These are phyloP conservation scores for Chrysolophus pictus DNA, from an alignment of 2,797 vertebrate genomes.

Conservation along the genomic window DNA sequence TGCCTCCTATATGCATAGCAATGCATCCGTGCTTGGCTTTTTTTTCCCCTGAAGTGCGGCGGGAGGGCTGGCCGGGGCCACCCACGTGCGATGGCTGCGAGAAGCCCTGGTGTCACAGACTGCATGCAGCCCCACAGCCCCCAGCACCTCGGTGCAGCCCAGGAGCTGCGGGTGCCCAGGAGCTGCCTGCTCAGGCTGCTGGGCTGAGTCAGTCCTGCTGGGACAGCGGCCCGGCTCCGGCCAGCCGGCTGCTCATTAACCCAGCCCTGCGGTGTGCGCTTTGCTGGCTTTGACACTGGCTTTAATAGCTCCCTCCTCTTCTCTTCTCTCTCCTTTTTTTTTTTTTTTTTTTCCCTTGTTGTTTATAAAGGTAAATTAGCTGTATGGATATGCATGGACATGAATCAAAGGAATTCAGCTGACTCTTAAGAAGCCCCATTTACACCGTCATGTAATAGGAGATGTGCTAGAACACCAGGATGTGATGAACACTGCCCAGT, in stretches of 20 bases:
- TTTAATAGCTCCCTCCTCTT: slow-evolving; percentile 12
- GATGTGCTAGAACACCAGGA: slow-evolving; percentile 13
- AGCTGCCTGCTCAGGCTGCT: neutral
- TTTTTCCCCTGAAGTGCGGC: rapidly evolving
- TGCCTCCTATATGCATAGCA: neutral
- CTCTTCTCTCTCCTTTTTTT: neutral
- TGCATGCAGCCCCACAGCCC: neutral
- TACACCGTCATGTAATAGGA: neutral
- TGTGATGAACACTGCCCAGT: neutral
- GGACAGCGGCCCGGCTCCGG: slow-evolving; percentile 55
- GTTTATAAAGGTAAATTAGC: slow-evolving; percentile 40
- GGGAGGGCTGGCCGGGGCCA: neutral
- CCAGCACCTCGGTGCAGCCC: neutral
- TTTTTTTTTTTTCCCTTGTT: neutral
- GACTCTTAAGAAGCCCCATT: neutral
- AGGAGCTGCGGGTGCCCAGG: no score
- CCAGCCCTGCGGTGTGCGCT: neutral
- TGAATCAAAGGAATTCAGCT: slow-evolving; percentile 42
- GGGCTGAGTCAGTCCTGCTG: slow-evolving; percentile 40
- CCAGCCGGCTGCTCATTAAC: slow-evolving; percentile 39
- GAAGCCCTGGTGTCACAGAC: neutral
- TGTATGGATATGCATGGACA: neutral
- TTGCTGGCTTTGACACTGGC: slow-evolving; percentile 22
- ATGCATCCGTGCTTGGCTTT: neutral
- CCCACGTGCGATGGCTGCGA: rapidly evolving